phyloP scores from a whole-genome alignment of 2,797 vertebrate species.

The Diceros bicornis region DNA sequence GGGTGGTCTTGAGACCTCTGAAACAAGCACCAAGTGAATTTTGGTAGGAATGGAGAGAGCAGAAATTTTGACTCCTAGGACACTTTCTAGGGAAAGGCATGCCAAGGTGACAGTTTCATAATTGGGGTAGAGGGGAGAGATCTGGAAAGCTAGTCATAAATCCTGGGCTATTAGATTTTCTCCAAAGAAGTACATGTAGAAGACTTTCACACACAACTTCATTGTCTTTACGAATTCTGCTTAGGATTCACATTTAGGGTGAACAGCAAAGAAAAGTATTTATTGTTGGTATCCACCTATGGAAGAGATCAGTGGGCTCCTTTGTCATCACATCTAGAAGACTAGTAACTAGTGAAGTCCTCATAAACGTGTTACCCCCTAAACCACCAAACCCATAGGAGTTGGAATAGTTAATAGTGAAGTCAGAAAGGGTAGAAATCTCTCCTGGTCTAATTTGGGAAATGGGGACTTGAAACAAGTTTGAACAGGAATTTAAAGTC shows the following conservation, averaged over 20 bases:
- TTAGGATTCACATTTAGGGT: background rate
- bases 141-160: background rate
- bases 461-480: constrained; percentile 41
- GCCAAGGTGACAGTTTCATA: background rate
- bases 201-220: background rate
- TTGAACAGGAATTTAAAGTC: constrained; percentile 78
- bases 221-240: background rate
- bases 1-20: background rate
- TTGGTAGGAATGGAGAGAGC: background rate
- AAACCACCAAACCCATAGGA: constrained; percentile 12
- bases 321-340: background rate
- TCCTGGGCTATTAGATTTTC: background rate
- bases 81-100: background rate
- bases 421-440: constrained; percentile 38
- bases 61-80: background rate
- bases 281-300: background rate
- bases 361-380: background rate
- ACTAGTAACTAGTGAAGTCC: background rate
- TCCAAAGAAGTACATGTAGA: background rate
- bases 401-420: constrained; percentile 68
- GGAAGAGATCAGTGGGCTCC: background rate
- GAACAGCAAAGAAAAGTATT: background rate
- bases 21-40: background rate
- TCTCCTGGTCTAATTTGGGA: constrained; percentile 52
- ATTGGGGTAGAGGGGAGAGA: background rate